Base-by-base conservation (phyloP, 2,113 vertebrate species). In the Stictonetta naevosa region DNA sequence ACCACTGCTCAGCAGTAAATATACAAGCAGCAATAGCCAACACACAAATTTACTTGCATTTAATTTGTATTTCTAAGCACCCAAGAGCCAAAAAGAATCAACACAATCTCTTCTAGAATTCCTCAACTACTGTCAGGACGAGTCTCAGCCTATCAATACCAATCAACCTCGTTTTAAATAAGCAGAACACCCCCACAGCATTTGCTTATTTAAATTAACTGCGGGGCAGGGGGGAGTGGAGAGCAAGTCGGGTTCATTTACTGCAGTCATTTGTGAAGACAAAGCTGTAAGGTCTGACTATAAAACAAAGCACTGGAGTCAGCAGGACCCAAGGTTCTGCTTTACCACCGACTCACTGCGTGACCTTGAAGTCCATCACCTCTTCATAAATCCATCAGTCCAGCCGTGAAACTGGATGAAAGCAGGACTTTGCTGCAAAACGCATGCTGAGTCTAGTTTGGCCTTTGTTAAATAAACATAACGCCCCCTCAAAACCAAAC, bases 391-490 rank as follows among this genome's bases (percentile, higher is more conserved):
- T 85, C 67, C 85, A 36, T 53, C 33, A 4, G 67, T n/a, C 52
- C 86, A 86, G 88, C 75, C 86, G 71, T 6, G 19, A 85, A 95
- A 77, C 33, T n/a, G 63, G 82, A 69, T 74, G 40, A 89, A 71
- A 92, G 84, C 46, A 63, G 67, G 10, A 64, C 48, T 50, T 62
- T n/a, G 21, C 76, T 40, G 42, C 52, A 92, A 74, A 86, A 87
- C 1, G 48, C 55, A 59, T 8, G 66, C 55, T 53, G 19, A 1
- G 2, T 56, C 40, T 79, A 21, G 7, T 78, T 52, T 75, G 36
- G 66, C 68, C 58, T 76, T 69, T 95, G 46, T 92, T 93, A 96
- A 95, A 95, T 92, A 94, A 96, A 91, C 60, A 53, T 53, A 81
- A 92, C 63, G 0, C 91, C 92, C 83, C 91, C 92, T 62, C 83